Base-by-base conservation (phyloP, 2,797 vertebrate genomes). In the Morus bassanus region DNA sequence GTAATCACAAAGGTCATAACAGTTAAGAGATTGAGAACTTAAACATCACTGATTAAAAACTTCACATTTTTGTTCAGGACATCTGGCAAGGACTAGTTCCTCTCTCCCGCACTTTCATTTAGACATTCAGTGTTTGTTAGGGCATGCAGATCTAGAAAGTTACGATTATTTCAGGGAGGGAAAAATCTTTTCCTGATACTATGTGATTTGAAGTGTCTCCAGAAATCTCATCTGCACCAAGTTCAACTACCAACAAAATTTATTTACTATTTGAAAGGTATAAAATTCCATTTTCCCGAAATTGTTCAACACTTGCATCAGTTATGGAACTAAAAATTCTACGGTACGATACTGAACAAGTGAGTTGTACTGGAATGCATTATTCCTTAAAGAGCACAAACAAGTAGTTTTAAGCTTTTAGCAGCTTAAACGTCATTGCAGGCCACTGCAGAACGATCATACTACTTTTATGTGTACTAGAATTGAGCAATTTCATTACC, bases 401-500 rank as follows among this genome's bases (percentile, higher is more conserved):
- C 3, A 21, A 79, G 23, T 11, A 22, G 21, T 50, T 75, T 48
- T 8, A 30, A 74, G n/a, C 63, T 73, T 54, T 7, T 0, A 85
- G 54, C 65, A 70, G 30, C 10, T 50, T 53, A 61, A 70, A n/a
- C 18, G 59, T 57, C 45, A 11, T 10, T 8, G 4, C n/a, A 67
- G 45, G 13, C 13, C 63, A 9, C 48, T 19, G 11, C n/a, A 30
- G 70, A 83, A 33, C 3, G 24, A 67, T 4, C 45, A 7, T 2
- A 10, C 39, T 24, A 13, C 75, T 69, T 78, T 53, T 19, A 22
- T 8, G 25, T 25, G 11, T 7, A 5, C 4, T 10, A 45, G 46
- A 45, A 53, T 4, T 30, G 4, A 59, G 33, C 31, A 10, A 27
- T 13, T 61, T 28, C 39, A 13, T 70, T 97, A 99, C 99, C 99